Evolutionary conservation across 2,797 vertebrate species (phyloP), one percentile per base, ranked within the genome.

Genomic region (Ptychobarbus kaznakovi): DNA sequence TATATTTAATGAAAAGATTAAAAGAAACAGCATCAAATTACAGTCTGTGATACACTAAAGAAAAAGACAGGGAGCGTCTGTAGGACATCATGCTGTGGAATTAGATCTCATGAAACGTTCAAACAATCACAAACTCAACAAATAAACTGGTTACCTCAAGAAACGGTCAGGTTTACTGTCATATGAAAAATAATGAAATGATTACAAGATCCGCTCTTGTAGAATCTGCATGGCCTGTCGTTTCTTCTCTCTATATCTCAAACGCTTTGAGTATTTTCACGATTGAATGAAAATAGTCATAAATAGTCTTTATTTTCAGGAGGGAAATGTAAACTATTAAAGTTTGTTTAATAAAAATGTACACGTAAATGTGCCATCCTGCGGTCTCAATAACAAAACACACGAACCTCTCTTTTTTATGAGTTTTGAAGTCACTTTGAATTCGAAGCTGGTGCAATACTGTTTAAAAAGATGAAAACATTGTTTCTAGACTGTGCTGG

Each of bases 1-100:
- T 87, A 87, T 65, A 66, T 89, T 88, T 89, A 88, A 80, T 89
- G 82, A 85, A 81, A 87, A 87, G 42, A 86, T 85, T 80, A 80
- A 35, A 79, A 70, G 85, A 83, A 84, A 85, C 74, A 80, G 85
- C 79, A 80, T 86, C 75, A 80, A 80, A 56, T 80, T 88, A 87
- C 85, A 86, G 73, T 87, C 81, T 88, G 84, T 86, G 73, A 66
- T 82, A 72, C 82, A 84, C 63, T 58, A 75, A 35, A 80, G 75
- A 83, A 79, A 85, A 44, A 61, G 35, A 86, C 74, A 70, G 38
- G 25, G 58, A 63, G 32, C 18, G 0, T 82, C 32, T 70, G 61
- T 11, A 74, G 49, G 68, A 75, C 46, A 86, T 38, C 86, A 58
- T 74, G 69, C 42, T 79, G 46, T 81, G 25, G 22, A 80, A 69